Evolutionary conservation across 2,113 vertebrate species (phyloP), one percentile per base, ranked within the genome.

Genomic region (Megaceryle torquata): DNA sequence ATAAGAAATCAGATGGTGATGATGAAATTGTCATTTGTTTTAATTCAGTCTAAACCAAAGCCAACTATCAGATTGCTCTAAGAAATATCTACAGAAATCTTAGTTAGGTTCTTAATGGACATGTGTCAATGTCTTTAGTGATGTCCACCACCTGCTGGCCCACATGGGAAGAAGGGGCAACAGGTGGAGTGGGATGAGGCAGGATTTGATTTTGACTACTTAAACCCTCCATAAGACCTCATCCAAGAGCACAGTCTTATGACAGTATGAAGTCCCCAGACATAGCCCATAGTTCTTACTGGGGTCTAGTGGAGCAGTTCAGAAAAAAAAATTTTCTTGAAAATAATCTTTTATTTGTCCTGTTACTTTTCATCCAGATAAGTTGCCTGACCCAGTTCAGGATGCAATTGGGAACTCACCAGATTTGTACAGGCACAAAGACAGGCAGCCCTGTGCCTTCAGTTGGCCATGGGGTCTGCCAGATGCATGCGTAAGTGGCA

Each of bases 271-370:
- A 74, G 21, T 29, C 4, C 6, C 2, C 13, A 74, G 12, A 13
- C 15, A 24, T 6, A 82, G 33, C 10, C 43, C 26, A 13, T 0
- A 0, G 26, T 29, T 67, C 35, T 60, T 68, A 31, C 1, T 4
- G 21, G 11, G 3, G 2, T 22, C 64, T 83, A 21, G 41, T 43
- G 41, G 85, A 35, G 3, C 21, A 74, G 41, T 8, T 74, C n/a
- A 67, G 41, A 83, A 51, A 54, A 88, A 88, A 46, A 0, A 0
- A 9, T 33, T 57, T 61, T 80, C 44, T 72, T 64, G 35, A 50
- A 86, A 89, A 25, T 2, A 46, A 0, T n/a, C 7, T 72, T 90
- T 25, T 26, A 15, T 39, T 67, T 77, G 72, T 39, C 51, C 48
- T 59, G 11, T 39, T 77, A 24, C 19, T 86, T 86, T 83, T 70